Evolutionary conservation across 2,113 vertebrate genomes (phyloP).

Genomic region (Menura novaehollandiae): DNA sequence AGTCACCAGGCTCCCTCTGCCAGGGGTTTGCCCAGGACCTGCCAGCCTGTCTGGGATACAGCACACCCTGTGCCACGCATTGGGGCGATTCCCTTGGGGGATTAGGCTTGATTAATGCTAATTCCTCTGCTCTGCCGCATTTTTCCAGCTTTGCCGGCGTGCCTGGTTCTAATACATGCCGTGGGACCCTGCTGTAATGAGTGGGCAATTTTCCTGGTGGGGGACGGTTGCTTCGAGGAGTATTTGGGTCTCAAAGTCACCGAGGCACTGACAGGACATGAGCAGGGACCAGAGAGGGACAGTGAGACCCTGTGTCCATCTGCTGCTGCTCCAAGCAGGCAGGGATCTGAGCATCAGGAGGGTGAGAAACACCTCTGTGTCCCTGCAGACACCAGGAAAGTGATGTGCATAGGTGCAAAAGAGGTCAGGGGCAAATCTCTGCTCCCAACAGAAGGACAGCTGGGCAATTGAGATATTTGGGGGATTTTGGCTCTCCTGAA

Average conservation of each 20-base stretch:
- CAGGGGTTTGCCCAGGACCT: background rate
- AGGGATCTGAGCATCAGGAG: background rate
- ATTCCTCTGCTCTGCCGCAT: background rate
- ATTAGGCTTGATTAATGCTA: constrained; percentile 39
- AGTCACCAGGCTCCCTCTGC: background rate
- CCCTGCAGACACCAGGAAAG: background rate
- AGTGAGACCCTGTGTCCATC: background rate
- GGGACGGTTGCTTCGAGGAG: background rate
- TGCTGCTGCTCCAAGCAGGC: background rate
- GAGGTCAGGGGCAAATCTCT: background rate
- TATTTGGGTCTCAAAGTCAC: background rate
- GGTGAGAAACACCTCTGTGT: background rate
- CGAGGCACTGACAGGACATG: background rate
- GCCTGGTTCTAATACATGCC: background rate
- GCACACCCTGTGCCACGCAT: background rate
- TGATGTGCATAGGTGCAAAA: background rate
- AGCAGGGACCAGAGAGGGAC: background rate
- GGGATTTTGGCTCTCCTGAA: background rate
- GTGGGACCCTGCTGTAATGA: background rate
- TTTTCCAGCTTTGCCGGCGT: background rate
- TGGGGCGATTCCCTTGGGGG: background rate
- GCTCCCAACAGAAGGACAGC: background rate
- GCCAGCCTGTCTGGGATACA: background rate
- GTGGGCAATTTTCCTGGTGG: background rate
- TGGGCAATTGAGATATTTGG: background rate